Evolutionary conservation across 2,797 vertebrate species (phyloP), one percentile per base, ranked within the genome.

Genomic region (Myotis daubentonii): DNA sequence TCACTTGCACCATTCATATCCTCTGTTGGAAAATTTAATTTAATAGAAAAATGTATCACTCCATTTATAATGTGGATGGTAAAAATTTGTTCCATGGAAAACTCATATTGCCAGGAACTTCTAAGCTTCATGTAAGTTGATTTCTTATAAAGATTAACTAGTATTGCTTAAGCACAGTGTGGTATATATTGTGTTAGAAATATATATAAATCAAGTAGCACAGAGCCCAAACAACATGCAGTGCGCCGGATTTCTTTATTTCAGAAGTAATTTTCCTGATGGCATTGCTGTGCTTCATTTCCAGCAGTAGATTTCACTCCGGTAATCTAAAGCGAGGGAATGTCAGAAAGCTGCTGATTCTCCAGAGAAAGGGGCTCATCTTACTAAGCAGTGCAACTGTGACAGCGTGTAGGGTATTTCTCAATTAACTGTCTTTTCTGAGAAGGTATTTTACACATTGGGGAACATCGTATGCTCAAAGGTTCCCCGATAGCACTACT

Each of bases 341-440:
- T 44, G 55, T 49, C 25, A 93, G 70, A 47, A 85, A 81, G 51
- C 83, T 33, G n/a, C n/a, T 0, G 2, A 9, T 55, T 94, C 89
- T 92, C 94, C 81, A 76, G 89, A 89, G 93, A 60, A 6, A 89
- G 20, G 20, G 12, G 11, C 70, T 95, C 57, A 72, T 90, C 75
- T 85, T 92, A 84, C 88, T 92, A 95, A 79, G 30, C 22, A 94
- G 53, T 44, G 51, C 17, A 30, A 47, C 53, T 83, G 47, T 93
- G 85, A 93, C 84, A 97, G 38, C 1, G 0, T 72, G 78, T 17
- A 93, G 82, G 60, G 57, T 57, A 94, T 93, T 97, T 93, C 84
- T 95, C 93, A 88, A 96, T 96, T 96, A 95, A 95, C 95, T 96
- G 94, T 92, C 53, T 93, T 92, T 91, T 81, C 76, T 78, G 41